Percentiles rank a stretch among this genome's conserved stretches.
phyloP scores from a whole-genome alignment of 30 jellyfish, hydroid and myxozoan species.

The Rhopilema esculentum region DNA sequence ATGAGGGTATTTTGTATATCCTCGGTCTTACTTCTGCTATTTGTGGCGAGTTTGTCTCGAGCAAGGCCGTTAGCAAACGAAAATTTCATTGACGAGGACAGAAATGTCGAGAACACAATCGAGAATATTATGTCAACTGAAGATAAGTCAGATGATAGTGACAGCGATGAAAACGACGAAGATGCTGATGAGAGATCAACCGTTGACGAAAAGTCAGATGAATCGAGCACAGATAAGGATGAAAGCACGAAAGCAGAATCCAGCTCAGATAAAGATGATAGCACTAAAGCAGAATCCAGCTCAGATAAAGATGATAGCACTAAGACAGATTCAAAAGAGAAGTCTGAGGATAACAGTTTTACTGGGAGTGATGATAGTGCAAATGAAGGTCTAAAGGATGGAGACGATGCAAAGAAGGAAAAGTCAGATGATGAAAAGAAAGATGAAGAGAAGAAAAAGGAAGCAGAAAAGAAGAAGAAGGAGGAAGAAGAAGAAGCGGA shows the following conservation, averaged over 20 bases:
- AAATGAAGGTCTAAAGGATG: not conserved
- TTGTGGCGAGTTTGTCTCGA: conserved; percentile 32
- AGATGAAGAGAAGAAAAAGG: conserved; percentile 19
- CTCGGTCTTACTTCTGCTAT: conserved; percentile 41
- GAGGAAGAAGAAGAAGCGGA: conserved; percentile 21
- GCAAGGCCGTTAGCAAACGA: conserved; percentile 72
- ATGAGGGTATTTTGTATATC: conserved; percentile 61
- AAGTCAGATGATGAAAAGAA: conserved; percentile 21
- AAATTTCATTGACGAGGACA: conserved; percentile 6
- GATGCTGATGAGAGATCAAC: conserved; percentile 68
- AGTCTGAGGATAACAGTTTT: not conserved
- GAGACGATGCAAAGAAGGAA: conserved; percentile 27
- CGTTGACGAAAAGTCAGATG: conserved; percentile 30
- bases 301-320: conserved; percentile 29
- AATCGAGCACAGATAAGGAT: conserved; percentile 10
- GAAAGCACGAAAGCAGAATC: conserved; percentile 36
- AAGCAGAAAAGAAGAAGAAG: not conserved
- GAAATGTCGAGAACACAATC: conserved; percentile 31
- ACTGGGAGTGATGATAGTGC: conserved; percentile 8
- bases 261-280: conserved; percentile 25
- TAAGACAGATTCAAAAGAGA: conserved; percentile 12
- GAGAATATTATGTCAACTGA: conserved; percentile 30
- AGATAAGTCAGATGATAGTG: conserved; percentile 61
- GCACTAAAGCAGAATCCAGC: no score
- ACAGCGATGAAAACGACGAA: conserved; percentile 59